Evolutionary conservation across 1,140 invertebrate species (phyloP).

Genomic region (Plutomurus gul): DNA sequence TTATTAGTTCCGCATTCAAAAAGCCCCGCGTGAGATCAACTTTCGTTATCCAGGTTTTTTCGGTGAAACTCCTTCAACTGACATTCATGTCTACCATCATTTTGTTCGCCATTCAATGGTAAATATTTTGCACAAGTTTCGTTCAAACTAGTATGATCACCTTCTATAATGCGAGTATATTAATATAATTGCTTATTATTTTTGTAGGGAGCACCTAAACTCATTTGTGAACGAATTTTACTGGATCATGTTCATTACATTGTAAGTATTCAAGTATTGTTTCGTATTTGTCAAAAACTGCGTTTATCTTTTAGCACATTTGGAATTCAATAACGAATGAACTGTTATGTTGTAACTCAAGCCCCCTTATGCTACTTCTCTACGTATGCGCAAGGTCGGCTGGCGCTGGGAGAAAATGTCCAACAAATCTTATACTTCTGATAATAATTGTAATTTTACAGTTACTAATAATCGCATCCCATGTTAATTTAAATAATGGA

Average conservation of each 20-base stretch:
- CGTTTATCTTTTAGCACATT: no score
- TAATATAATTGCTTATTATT: no score
- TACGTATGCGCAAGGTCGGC: constrained; percentile 24
- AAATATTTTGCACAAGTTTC: neutral
- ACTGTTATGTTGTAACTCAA: neutral
- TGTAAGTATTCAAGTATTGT: neutral
- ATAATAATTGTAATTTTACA: constrained; percentile 1
- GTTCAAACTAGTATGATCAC: neutral
- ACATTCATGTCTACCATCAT: neutral
- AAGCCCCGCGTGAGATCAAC: constrained; percentile 15
- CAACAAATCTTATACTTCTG: neutral
- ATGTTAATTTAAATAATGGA: neutral
- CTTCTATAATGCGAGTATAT: neutral
- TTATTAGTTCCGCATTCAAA: neutral
- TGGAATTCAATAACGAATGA: neutral
- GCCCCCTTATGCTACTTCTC: neutral
- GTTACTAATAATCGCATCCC: no score
- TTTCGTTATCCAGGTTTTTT: constrained; percentile 35
- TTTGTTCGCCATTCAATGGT: constrained; percentile 3
- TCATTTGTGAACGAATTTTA: constrained; percentile 11
- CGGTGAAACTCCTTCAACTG: constrained; percentile 26
- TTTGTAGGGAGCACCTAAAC: constrained; percentile 7
- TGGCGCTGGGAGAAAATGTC: constrained; percentile 24
- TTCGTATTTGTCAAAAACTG: neutral
- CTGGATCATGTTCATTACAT: constrained; percentile 41